Base-by-base conservation (phyloP, 92 coral and sea anemone species). In the Actinostola sp. region DNA sequence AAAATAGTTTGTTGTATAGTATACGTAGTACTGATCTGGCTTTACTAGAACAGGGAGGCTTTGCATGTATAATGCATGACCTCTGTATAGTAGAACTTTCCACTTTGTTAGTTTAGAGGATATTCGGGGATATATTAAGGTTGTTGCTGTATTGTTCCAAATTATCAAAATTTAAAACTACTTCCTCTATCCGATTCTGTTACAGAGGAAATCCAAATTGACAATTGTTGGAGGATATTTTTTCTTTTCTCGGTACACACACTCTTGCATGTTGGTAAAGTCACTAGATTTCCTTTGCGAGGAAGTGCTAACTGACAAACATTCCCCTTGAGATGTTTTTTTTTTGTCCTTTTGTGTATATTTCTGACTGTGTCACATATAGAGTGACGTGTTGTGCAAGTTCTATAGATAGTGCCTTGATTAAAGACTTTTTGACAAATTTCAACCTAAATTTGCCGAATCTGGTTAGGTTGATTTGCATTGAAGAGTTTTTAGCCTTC, bases 371-470 rank as follows among this genome's bases (percentile, higher is more conserved):
- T 59, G 39, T 58, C 46, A 60, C 50, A 82, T 57, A 60, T 71
- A n/a, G 36, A 59, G 32, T 66, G 89, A 79, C 83, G 79, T 65
- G 50, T 86, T 39, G 66, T 66, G 78, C 64, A 49, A 73, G 70
- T 51, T 45, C 72, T 63, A 72, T 71, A 51, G 82, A 73, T 70
- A 51, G 77, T 31, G 77, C 68, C 62, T 80, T 81, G 70, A 74
- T 88, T 78, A 74, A 67, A 83, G 92, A 68, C 69, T 84, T 75
- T 87, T 82, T 76, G 77, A 80, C 89, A 83, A 80, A 68, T 74
- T 83, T 73, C 55, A 74, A 41, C 63, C 71, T 75, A 67, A 41
- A 59, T 29, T 51, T 56, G 53, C 58, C 15, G 52, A 51, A 54
- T 74, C 73, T 86, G 88, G 83, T 89, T n/a, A 73, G 78, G 85